Evolutionary conservation across 2,113 vertebrate species (phyloP).

Genomic region (Xerus inauris): DNA sequence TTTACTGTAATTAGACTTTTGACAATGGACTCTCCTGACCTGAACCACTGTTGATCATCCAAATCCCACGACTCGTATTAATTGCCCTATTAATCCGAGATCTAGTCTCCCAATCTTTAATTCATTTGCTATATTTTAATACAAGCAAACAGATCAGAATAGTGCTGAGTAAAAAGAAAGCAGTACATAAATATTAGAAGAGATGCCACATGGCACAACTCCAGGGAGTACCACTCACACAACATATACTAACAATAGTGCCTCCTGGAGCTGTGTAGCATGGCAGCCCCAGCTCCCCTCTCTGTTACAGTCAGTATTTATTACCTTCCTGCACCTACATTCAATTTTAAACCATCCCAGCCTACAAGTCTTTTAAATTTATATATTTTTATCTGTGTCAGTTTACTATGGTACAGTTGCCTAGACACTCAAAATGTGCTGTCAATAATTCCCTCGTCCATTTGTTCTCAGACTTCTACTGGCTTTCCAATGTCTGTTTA

Average conservation of each 20-base stretch:
- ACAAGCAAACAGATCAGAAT: not conserved
- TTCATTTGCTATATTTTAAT: constrained; percentile 1
- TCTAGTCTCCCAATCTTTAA: constrained; percentile 24
- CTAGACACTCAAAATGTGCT: not conserved
- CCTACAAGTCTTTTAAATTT: not conserved
- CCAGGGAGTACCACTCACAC: not conserved
- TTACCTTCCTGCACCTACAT: not conserved
- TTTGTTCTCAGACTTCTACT: not conserved
- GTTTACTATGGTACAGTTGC: not conserved
- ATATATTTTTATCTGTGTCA: not conserved
- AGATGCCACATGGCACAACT: not conserved
- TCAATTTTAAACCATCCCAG: not conserved
- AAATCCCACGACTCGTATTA: not conserved
- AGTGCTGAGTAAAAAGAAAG: not conserved
- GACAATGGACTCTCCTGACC: not conserved
- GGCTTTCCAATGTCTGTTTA: not conserved
- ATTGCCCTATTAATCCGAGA: not conserved
- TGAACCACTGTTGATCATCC: not conserved
- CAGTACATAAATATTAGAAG: not conserved
- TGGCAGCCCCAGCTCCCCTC: not conserved
- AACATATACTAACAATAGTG: not conserved
- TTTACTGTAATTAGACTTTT: not conserved
- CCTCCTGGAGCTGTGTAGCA: not conserved
- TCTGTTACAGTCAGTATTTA: not conserved
- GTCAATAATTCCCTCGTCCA: not conserved